These are phyloP conservation scores for Molossus molossus DNA, from an alignment of 2,797 vertebrate species.

Conservation along the genomic window DNA sequence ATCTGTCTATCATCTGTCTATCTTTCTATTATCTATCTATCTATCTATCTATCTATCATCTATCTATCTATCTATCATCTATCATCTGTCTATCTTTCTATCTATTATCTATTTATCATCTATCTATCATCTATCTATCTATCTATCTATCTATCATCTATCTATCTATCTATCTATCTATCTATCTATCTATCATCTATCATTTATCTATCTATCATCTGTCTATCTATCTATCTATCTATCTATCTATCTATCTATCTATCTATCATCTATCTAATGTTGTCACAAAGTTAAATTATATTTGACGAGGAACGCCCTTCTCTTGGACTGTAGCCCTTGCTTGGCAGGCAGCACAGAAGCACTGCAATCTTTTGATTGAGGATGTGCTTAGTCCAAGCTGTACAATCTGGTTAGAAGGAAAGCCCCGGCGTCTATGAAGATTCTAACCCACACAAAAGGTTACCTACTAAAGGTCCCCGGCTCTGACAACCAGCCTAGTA, in stretches of 20 bases:
- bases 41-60: background rate
- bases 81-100: background rate
- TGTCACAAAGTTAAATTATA: background rate
- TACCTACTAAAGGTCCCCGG: constrained; percentile 20
- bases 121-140: background rate
- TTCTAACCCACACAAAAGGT: constrained; percentile 56
- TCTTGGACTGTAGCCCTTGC: background rate
- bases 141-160: background rate
- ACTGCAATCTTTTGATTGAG: background rate
- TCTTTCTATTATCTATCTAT: too few species aligned
- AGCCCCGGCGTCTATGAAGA: background rate
- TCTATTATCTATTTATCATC: background rate
- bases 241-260: background rate
- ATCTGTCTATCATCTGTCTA: background rate
- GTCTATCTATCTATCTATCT: background rate
- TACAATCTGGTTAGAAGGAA: background rate
- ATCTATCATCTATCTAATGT: background rate
- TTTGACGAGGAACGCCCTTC: background rate
- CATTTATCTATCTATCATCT: too few species aligned
- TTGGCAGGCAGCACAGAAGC: background rate
- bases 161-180: too few species aligned
- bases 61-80: background rate
- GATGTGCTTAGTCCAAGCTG: background rate
- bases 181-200: too few species aligned
- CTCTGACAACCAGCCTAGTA: constrained; percentile 6